phyloP scores from a whole-genome alignment of 2,797 vertebrate species.

The Chrosomus eos region DNA sequence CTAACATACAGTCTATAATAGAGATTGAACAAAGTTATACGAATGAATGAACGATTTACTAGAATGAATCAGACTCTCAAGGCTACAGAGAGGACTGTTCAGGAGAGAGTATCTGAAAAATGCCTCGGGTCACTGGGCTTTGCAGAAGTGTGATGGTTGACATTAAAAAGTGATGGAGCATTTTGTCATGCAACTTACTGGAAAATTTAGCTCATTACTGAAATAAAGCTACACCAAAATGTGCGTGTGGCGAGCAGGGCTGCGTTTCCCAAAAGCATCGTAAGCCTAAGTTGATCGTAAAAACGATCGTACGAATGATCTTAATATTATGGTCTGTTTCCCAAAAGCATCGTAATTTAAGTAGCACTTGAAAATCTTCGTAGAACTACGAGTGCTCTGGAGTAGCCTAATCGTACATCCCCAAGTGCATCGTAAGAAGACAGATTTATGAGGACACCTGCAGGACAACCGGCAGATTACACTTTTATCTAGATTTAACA shows the following conservation, averaged over 20 bases:
- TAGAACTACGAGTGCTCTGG: too few relatives aligned
- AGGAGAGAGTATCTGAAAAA: background rate
- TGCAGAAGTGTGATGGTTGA: background rate
- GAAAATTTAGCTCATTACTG: background rate
- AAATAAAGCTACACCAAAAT: background rate
- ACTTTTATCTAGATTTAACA: too few relatives aligned
- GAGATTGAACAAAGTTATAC: background rate
- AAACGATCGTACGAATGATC: too few relatives aligned
- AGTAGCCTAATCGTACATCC: too few relatives aligned
- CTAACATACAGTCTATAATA: background rate
- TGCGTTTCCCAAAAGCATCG: too few relatives aligned
- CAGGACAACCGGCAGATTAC: too few relatives aligned
- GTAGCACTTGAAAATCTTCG: too few relatives aligned
- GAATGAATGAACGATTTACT: background rate
- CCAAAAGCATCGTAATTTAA: too few relatives aligned
- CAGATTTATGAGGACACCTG: too few relatives aligned
- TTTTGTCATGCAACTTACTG: background rate
- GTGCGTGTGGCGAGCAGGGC: background rate
- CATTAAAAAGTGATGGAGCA: background rate
- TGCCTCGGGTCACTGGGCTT: background rate
- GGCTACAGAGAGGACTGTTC: background rate
- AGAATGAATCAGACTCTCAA: background rate
- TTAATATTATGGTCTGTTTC: too few relatives aligned
- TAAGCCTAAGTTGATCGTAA: too few relatives aligned
- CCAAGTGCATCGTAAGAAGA: too few relatives aligned